A percentile compares a stretch with the other conserved stretches of the same genome.
These are phyloP conservation scores for Cygnus buccinator DNA, from an alignment of 2,113 vertebrate species.

Conservation along the genomic window DNA sequence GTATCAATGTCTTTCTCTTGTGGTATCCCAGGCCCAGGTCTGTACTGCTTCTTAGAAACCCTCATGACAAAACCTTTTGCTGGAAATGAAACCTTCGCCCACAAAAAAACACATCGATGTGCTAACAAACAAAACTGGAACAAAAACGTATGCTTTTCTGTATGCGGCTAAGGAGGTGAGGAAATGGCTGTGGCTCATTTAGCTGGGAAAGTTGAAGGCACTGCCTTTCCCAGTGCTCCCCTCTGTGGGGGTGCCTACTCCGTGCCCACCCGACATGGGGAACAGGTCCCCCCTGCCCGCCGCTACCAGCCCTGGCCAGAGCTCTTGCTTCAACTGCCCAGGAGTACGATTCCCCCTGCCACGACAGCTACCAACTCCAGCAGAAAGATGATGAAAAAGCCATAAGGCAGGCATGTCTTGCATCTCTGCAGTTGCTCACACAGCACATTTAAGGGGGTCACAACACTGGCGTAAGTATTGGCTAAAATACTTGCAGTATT, in stretches of 20 bases:
- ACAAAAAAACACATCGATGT: neutral
- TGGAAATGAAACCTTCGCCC: neutral
- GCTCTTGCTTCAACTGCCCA: neutral
- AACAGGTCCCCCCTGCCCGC: neutral
- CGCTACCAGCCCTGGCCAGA: neutral
- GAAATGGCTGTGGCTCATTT: neutral
- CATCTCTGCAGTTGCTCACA: neutral
- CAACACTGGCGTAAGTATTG: neutral
- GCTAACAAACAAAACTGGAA: neutral
- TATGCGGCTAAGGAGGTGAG: neutral
- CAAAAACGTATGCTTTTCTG: neutral
- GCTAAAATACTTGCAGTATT: neutral
- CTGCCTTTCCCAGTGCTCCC: neutral
- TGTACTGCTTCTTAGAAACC: neutral
- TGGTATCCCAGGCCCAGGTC: neutral
- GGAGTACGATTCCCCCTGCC: accelerated
- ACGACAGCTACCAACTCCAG: neutral
- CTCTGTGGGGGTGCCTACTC: neutral
- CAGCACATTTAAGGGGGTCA: neutral
- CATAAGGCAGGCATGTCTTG: neutral
- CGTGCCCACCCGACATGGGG: accelerated
- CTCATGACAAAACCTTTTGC: neutral
- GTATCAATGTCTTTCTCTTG: neutral
- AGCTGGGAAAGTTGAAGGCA: neutral
- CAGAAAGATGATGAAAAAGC: neutral